Evolutionary conservation across 2,113 vertebrate genomes (phyloP).

Genomic region (Butorides virescens): DNA sequence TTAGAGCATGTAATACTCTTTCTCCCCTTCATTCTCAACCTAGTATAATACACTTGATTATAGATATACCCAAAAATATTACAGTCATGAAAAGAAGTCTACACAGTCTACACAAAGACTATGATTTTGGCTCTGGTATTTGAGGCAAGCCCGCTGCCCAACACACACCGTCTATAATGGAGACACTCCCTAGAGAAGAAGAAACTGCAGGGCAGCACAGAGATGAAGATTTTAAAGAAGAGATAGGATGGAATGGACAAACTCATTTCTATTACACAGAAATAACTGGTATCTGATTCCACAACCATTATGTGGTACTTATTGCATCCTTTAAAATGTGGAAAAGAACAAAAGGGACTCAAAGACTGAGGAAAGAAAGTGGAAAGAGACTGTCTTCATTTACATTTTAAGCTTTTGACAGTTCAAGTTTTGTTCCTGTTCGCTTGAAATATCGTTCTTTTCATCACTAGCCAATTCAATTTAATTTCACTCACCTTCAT

Average conservation of each 20-base stretch:
- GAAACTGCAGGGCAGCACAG: neutral
- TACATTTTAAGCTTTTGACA: neutral
- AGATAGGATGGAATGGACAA: neutral
- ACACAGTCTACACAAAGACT: neutral
- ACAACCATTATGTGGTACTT: neutral
- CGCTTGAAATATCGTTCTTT: neutral
- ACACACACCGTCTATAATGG: neutral
- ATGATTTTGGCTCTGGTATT: neutral
- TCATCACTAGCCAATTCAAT: neutral
- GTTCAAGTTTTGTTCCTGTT: neutral
- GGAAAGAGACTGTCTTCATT: neutral
- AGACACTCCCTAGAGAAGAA: neutral
- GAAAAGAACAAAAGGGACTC: neutral
- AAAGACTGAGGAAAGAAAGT: neutral
- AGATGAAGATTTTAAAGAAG: neutral
- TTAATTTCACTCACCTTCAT: neutral
- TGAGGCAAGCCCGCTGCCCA: neutral
- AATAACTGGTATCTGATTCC: neutral
- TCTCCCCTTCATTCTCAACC: neutral
- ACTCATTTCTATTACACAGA: neutral
- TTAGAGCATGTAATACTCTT: neutral
- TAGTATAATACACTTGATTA: neutral
- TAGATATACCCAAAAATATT: neutral
- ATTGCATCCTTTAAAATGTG: neutral
- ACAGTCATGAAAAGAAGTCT: neutral